Evolutionary conservation across 2,888 invertebrate species (phyloP).

Genomic region (Platycheirus rosarum): DNA sequence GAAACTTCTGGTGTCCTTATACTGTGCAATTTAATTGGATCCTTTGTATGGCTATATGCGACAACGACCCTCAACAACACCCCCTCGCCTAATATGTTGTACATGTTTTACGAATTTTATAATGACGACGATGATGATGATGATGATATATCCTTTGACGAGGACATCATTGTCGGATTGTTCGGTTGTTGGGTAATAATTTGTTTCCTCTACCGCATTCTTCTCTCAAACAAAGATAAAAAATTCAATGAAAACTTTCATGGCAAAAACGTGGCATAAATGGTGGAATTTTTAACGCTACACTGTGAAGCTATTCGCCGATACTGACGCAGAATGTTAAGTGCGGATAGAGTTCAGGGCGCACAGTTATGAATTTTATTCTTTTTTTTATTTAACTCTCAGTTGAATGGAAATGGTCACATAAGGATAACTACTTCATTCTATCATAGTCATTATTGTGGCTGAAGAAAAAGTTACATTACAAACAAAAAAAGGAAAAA

Average conservation of each 20-base stretch:
- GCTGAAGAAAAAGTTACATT: no score
- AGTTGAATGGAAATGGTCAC: slow-evolving; percentile 6
- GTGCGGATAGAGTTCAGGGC: neutral
- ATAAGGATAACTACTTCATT: slow-evolving; percentile 11
- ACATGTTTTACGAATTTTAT: slow-evolving; percentile 25
- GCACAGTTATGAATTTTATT: neutral
- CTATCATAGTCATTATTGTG: no score
- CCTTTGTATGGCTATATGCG: neutral
- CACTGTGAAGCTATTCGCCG: neutral
- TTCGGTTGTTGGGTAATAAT: slow-evolving; percentile 12
- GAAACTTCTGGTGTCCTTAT: slow-evolving; percentile 16
- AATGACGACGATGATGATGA: slow-evolving; percentile 13
- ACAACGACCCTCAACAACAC: neutral
- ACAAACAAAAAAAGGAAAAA: no score
- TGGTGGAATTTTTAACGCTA: slow-evolving; percentile 6
- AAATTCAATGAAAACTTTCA: slow-evolving; percentile 31
- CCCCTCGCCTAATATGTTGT: neutral
- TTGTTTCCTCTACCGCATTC: neutral
- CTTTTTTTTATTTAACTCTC: neutral
- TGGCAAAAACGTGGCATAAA: slow-evolving; percentile 23
- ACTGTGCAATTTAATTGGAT: slow-evolving; percentile 37
- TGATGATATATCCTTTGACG: slow-evolving; percentile 17
- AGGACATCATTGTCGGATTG: slow-evolving; percentile 22
- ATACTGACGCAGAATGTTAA: neutral
- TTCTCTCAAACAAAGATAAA: neutral